Conservation (phyloP, 2,797 vertebrate species). For the Epinephelus coioides region DNA sequence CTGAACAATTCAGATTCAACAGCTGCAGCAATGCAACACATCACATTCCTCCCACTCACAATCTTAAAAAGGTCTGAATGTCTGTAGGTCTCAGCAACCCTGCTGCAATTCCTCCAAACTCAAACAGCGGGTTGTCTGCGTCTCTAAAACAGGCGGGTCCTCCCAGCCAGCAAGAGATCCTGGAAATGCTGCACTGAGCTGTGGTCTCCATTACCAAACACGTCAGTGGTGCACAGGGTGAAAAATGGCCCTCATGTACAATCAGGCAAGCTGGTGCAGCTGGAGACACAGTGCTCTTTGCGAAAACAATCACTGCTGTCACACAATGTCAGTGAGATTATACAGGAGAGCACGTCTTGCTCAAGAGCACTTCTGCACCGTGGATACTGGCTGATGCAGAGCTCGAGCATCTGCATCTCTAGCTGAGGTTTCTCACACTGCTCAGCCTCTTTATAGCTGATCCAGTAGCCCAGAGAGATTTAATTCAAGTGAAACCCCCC, state of each 20-base stretch:
- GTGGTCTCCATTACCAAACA: slow-evolving; percentile 65
- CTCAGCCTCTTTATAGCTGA: not conserved
- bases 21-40: slow-evolving; percentile 27
- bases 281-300: not conserved
- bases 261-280: not conserved
- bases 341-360: slow-evolving; percentile 15
- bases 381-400: slow-evolving; percentile 12
- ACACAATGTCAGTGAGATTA: not conserved
- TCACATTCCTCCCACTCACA: slow-evolving; percentile 3
- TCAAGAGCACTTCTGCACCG: slow-evolving; percentile 35
- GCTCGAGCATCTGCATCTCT: slow-evolving; percentile 2
- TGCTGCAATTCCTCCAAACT: slow-evolving; percentile 24
- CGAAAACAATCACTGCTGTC: not conserved
- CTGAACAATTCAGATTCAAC: slow-evolving; percentile 7
- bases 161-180: slow-evolving; percentile 25
- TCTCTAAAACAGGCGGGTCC: slow-evolving; percentile 37
- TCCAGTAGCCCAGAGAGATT: not conserved
- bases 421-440: not conserved
- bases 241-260: slow-evolving; percentile 36
- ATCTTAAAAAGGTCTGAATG: slow-evolving; percentile 24
- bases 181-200: slow-evolving; percentile 57
- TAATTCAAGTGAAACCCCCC: not conserved
- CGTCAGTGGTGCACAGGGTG: slow-evolving; percentile 39
- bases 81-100: slow-evolving; percentile 20
- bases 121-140: slow-evolving; percentile 1